A percentile compares a stretch with the other conserved stretches of the same genome.
Conservation (phyloP, 2,797 vertebrate genomes). For the Scolopax rusticola region DNA sequence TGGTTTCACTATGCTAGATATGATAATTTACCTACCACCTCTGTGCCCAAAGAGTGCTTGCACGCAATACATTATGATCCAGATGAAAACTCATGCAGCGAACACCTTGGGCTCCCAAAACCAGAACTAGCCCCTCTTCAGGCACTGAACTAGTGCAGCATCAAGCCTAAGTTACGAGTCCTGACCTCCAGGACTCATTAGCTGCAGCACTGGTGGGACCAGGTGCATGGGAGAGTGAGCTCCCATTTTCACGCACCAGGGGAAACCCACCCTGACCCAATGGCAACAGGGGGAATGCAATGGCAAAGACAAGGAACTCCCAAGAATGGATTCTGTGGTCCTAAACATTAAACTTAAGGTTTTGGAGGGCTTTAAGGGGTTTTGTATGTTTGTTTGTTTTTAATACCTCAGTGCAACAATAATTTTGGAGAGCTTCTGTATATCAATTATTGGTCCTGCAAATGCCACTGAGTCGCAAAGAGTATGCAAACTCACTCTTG, state of each 20-base stretch:
- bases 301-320: not conserved
- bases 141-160: not conserved
- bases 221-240: not conserved
- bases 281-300: not conserved
- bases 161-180: rapidly evolving
- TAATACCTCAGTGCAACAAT: not conserved
- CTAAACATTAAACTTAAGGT: not conserved
- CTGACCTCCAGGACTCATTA: not conserved
- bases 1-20: not conserved
- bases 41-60: not conserved
- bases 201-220: not conserved
- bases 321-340: not conserved
- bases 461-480: not conserved
- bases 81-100: not conserved
- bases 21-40: not conserved
- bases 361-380: not conserved
- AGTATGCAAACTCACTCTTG: not conserved
- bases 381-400: not conserved
- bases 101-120: not conserved
- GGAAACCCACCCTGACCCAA: not conserved
- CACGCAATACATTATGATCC: not conserved
- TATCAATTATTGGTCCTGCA: not conserved
- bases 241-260: not conserved
- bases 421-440: not conserved
- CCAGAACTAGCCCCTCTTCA: not conserved